Conservation (phyloP, 2,113 vertebrate genomes). For the Sinocyclocheilus anshuiensis region DNA sequence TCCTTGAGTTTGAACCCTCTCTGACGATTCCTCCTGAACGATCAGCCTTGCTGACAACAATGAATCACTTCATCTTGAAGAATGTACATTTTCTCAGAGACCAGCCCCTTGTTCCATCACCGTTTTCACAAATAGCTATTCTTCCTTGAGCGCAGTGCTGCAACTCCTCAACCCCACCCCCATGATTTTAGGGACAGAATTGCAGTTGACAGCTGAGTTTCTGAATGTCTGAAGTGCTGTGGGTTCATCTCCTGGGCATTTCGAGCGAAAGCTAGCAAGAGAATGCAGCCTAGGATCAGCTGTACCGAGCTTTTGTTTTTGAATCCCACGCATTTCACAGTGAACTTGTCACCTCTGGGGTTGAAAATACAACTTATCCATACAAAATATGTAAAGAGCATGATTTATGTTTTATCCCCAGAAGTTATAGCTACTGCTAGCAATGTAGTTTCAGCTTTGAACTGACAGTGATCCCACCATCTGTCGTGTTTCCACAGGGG, state of each 20-base stretch:
- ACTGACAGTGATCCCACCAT: slow-evolving; percentile 54
- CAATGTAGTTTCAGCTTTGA: slow-evolving; percentile 20
- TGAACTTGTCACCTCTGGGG: slow-evolving; percentile 35
- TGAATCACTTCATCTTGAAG: slow-evolving; percentile 47
- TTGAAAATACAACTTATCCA: slow-evolving; percentile 1
- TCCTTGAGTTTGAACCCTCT: slow-evolving; percentile 28
- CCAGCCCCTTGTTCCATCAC: slow-evolving; percentile 21
- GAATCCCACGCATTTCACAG: slow-evolving; percentile 2
- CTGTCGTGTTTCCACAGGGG: slow-evolving; percentile 73
- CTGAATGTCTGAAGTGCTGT: slow-evolving; percentile 48
- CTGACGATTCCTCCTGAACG: slow-evolving; percentile 46
- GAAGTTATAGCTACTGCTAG: slow-evolving; percentile 5
- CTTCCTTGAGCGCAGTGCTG: slow-evolving; percentile 31
- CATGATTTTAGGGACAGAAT: slow-evolving; percentile 49
- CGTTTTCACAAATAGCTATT: slow-evolving; percentile 40
- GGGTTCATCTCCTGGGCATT: slow-evolving; percentile 51
- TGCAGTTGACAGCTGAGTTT: slow-evolving; percentile 52
- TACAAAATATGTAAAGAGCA: neutral
- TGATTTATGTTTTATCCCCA: slow-evolving; percentile 3
- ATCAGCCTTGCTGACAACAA: slow-evolving; percentile 44
- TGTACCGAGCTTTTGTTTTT: slow-evolving; percentile 8
- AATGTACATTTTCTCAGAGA: slow-evolving; percentile 42
- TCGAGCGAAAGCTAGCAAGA: neutral
- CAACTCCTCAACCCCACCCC: slow-evolving; percentile 40
- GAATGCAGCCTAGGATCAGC: neutral